Percentiles rank a stretch among this genome's conserved stretches.
These are phyloP conservation scores for Euproctis similis DNA, from an alignment of 2,888 invertebrate species.

Conservation along the genomic window DNA sequence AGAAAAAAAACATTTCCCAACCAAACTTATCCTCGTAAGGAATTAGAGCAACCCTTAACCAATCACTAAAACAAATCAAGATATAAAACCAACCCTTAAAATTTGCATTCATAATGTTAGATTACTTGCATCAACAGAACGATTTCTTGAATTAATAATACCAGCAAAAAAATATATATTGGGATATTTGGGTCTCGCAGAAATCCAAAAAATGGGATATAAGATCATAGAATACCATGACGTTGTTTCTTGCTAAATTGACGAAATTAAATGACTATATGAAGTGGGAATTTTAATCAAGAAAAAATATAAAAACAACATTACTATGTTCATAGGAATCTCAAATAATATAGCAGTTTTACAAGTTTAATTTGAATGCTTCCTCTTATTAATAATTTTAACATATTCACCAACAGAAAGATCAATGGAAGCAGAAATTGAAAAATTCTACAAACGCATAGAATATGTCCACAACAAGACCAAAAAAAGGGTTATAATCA, in stretches of 20 bases:
- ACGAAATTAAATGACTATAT: conserved; percentile 1
- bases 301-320: no score
- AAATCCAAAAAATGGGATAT: no score
- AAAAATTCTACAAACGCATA: conserved; percentile 12
- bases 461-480: conserved; percentile 5
- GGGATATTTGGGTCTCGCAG: no score
- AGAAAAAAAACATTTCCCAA: conserved; percentile 5
- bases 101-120: conserved; percentile 6
- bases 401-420: conserved; percentile 14
- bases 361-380: conserved; percentile 2
- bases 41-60: conserved; percentile 5
- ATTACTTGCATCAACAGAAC: no score
- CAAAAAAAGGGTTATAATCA: neutral
- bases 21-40: no score
- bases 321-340: conserved; percentile 3
- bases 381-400: no score
- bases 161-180: no score
- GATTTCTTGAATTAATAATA: no score
- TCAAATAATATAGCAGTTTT: conserved; percentile 2
- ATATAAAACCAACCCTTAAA: conserved; percentile 2
- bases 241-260: conserved; percentile 8
- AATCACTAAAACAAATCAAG: neutral
- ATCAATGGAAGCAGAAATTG: conserved; percentile 10
- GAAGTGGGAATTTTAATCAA: conserved; percentile 6
- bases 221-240: no score